phyloP scores from a whole-genome alignment of 2,797 vertebrate species.

The Podarcis lilfordi region DNA sequence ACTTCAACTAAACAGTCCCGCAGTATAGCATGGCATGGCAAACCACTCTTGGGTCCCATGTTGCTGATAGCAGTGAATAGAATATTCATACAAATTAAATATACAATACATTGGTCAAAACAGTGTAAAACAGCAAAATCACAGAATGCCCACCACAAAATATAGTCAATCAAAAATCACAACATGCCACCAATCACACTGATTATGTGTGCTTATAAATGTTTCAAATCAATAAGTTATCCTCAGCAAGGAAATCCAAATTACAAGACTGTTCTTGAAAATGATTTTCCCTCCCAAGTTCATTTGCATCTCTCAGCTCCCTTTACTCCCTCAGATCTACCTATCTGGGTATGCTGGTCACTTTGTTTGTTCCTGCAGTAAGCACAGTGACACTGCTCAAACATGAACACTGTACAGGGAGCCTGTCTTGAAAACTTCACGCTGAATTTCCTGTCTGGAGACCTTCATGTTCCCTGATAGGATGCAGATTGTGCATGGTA shows the following conservation, averaged over 20 bases:
- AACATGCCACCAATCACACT: no score
- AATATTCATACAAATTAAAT: no score
- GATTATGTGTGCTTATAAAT: not conserved
- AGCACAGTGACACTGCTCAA: not conserved
- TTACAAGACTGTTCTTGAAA: not conserved
- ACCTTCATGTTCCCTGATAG: slow-evolving; percentile 16
- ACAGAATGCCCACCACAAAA: no score
- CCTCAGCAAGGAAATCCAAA: not conserved
- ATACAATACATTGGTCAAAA: no score
- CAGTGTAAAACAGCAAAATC: no score
- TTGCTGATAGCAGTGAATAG: no score
- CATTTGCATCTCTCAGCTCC: not conserved
- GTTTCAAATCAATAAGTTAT: not conserved
- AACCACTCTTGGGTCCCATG: no score
- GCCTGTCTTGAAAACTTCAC: not conserved
- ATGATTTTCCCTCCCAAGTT: not conserved
- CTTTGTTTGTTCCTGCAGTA: not conserved
- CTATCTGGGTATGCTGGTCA: not conserved
- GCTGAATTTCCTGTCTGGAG: not conserved
- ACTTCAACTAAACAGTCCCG: not conserved
- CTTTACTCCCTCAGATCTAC: not conserved
- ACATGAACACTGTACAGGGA: not conserved
- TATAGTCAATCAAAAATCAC: no score
- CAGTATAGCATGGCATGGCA: no score
- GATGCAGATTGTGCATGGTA: not conserved